These are phyloP conservation scores for Aphelocoma coerulescens DNA, from an alignment of 2,113 vertebrate species.

Conservation along the genomic window DNA sequence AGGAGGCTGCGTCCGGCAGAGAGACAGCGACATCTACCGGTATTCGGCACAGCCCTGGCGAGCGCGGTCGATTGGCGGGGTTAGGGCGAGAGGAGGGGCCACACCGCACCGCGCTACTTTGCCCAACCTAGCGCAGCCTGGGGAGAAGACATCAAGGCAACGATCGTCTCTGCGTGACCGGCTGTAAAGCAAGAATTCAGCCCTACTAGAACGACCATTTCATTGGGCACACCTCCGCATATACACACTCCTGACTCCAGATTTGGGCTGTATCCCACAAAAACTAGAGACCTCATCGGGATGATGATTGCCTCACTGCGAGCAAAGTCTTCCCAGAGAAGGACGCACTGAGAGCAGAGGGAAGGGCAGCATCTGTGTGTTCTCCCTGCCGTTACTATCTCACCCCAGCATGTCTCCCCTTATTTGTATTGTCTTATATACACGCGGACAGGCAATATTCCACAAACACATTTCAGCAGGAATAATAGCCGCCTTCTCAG, in stretches of 20 bases:
- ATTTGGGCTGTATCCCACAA: neutral
- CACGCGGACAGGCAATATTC: neutral
- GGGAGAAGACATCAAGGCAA: neutral
- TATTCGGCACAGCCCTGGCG: neutral
- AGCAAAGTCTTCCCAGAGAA: neutral
- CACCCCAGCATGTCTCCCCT: neutral
- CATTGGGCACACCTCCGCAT: neutral
- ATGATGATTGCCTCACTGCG: neutral
- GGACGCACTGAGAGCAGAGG: neutral
- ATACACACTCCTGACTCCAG: neutral
- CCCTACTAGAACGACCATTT: neutral
- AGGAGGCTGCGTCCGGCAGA: neutral
- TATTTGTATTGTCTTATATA: neutral
- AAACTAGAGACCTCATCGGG: neutral
- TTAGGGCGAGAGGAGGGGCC: neutral
- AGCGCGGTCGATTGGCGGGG: neutral
- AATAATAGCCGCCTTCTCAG: neutral
- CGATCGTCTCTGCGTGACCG: neutral
- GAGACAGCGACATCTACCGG: conserved; percentile 73
- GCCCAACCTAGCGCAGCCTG: neutral
- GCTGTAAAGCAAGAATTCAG: neutral
- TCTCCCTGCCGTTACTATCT: neutral
- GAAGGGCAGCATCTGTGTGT: neutral
- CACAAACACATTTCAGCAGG: neutral
- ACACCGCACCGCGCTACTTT: neutral